Conservation (phyloP, 2,797 vertebrate species). For the Brachyrhaphis roseni region DNA sequence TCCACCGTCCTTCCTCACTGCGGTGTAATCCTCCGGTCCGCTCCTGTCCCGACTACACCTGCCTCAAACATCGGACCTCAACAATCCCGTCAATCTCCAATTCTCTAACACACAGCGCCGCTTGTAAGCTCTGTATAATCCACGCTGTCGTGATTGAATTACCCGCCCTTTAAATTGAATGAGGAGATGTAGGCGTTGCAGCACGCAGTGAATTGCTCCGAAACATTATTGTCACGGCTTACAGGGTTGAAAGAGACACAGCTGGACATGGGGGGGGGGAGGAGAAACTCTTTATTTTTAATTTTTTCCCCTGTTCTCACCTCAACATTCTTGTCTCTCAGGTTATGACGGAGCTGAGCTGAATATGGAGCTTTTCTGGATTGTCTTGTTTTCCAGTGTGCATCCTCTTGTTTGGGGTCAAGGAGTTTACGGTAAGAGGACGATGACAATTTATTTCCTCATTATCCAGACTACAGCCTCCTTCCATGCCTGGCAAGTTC, state of each 20-base stretch:
- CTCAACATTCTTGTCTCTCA: slow-evolving; percentile 27
- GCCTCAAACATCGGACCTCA: slow-evolving; percentile 25
- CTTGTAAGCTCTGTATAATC: slow-evolving; percentile 72
- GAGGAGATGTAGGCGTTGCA: slow-evolving; percentile 47
- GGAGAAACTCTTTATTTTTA: neutral
- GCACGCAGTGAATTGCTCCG: slow-evolving; percentile 44
- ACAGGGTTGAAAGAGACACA: slow-evolving; percentile 29
- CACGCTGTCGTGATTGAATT: slow-evolving; percentile 71
- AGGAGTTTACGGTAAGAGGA: slow-evolving; percentile 84
- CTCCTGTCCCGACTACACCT: slow-evolving; percentile 25
- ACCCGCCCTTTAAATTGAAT: slow-evolving; percentile 56
- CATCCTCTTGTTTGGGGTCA: slow-evolving; percentile 73
- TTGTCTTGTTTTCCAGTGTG: slow-evolving; percentile 83
- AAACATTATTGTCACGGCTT: slow-evolving; percentile 57
- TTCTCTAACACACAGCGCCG: slow-evolving; percentile 26
- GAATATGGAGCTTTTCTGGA: slow-evolving; percentile 87
- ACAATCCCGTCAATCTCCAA: slow-evolving; percentile 65
- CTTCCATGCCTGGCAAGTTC: slow-evolving; percentile 30
- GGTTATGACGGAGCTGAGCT: slow-evolving; percentile 84
- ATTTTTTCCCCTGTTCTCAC: slow-evolving; percentile 7
- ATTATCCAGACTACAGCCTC: slow-evolving; percentile 17
- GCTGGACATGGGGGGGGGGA: slow-evolving; percentile 12
- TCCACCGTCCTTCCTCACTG: slow-evolving; percentile 26
- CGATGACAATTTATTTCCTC: slow-evolving; percentile 15
- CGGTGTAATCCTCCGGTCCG: slow-evolving; percentile 32